Conservation (phyloP, 2,797 vertebrate species). For the Cossypha caffra region DNA sequence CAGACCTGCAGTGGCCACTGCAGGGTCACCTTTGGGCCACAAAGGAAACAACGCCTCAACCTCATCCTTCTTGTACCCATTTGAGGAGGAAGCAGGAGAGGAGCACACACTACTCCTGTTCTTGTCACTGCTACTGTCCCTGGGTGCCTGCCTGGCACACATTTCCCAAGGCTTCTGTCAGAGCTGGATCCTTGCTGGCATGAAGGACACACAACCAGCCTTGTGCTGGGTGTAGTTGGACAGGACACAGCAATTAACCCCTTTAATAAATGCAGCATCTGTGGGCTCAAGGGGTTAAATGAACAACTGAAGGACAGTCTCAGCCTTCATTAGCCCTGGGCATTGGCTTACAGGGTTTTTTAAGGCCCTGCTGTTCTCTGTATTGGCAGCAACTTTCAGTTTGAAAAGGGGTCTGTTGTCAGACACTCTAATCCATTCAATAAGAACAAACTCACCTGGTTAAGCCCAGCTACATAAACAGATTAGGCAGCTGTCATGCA, state of each 20-base stretch:
- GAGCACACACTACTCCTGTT: accelerated
- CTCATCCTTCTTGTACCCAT: neutral
- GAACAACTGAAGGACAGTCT: neutral
- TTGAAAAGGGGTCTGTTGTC: constrained; percentile 54
- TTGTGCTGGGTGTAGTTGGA: neutral
- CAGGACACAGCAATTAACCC: neutral
- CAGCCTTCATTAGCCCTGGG: neutral
- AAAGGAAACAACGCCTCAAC: neutral
- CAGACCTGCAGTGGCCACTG: neutral
- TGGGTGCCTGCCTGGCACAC: neutral
- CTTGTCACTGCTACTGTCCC: accelerated
- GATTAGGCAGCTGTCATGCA: constrained; percentile 53
- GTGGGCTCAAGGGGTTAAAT: neutral
- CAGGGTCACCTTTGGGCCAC: neutral
- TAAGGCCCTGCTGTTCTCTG: constrained; percentile 39
- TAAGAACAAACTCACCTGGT: constrained; percentile 69
- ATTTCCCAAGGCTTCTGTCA: neutral
- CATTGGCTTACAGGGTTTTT: constrained; percentile 42
- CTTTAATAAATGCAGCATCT: neutral
- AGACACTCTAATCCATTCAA: constrained; percentile 56
- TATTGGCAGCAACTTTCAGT: constrained; percentile 50
- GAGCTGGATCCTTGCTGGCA: neutral
- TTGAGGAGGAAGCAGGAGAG: neutral
- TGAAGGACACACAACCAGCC: neutral
- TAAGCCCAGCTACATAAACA: constrained; percentile 51